Percentiles rank a stretch among this genome's conserved stretches.
Conservation (phyloP, 1,140 invertebrate species). For the Ctenoplectra terminalis region DNA sequence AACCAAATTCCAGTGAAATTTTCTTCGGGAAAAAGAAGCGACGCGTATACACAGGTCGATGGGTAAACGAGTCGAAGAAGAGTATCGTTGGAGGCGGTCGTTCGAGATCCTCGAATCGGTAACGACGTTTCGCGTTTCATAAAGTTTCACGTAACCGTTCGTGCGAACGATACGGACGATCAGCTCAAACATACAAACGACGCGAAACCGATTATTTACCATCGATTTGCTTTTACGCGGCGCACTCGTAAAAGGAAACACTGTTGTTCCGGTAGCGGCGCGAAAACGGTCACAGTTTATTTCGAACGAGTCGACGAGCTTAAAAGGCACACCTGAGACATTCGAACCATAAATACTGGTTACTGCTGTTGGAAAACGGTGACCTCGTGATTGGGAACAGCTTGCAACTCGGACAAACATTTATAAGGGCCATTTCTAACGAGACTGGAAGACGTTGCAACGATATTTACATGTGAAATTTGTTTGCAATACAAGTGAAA, state of each 20-base stretch:
- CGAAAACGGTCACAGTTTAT: conserved; percentile 3
- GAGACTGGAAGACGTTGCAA: too few relatives aligned
- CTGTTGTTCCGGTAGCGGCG: neutral
- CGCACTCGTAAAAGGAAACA: conserved; percentile 28
- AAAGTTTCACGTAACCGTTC: neutral
- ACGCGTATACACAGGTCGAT: neutral
- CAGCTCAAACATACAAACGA: neutral
- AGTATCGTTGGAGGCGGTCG: neutral
- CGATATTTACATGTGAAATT: too few relatives aligned
- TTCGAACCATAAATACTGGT: neutral
- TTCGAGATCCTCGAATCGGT: neutral
- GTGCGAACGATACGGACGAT: conserved; percentile 4
- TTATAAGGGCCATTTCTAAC: too few relatives aligned
- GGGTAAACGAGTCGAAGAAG: neutral
- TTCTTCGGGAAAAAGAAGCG: too few relatives aligned
- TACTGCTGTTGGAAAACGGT: too few relatives aligned
- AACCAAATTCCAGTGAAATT: neutral
- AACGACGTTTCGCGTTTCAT: conserved; percentile 19
- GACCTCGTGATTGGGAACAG: too few relatives aligned
- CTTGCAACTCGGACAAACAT: too few relatives aligned
- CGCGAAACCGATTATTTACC: conserved; percentile 23
- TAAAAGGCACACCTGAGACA: conserved; percentile 13
- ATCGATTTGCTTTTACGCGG: conserved; percentile 40
- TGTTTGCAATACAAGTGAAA: too few relatives aligned
- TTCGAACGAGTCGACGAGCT: neutral